phyloP scores from a whole-genome alignment of 1,140 invertebrate species.

The Apis florea region DNA sequence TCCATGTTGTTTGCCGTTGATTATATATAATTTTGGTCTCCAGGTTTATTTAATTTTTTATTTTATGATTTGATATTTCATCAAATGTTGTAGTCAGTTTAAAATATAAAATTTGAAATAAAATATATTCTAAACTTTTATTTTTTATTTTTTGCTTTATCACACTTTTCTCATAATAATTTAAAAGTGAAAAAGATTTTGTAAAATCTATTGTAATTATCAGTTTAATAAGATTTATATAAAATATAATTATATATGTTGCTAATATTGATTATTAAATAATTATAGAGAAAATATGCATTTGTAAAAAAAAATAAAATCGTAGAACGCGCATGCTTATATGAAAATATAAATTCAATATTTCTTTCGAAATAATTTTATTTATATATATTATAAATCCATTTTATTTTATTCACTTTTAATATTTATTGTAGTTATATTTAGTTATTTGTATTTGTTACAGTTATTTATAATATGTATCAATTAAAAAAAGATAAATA shows the following conservation, averaged over 20 bases:
- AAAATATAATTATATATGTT: neutral
- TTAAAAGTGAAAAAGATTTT: neutral
- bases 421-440: no score
- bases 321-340: neutral
- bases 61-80: no score
- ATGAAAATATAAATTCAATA: constrained; percentile 1
- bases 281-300: constrained; percentile 10
- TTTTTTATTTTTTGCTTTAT: neutral
- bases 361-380: neutral
- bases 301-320: neutral
- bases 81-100: no score
- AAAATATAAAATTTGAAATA: neutral
- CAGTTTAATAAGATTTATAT: neutral
- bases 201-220: constrained; percentile 14
- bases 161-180: neutral
- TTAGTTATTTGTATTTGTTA: no score
- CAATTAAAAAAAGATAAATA: no score
- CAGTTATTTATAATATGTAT: neutral
- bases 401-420: no score
- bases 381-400: no score
- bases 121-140: neutral
- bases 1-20: no score
- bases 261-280: neutral
- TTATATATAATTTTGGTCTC: neutral
- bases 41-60: neutral